Evolutionary conservation across 2,797 vertebrate genomes (phyloP).

Genomic region (Lophura swinhoii): DNA sequence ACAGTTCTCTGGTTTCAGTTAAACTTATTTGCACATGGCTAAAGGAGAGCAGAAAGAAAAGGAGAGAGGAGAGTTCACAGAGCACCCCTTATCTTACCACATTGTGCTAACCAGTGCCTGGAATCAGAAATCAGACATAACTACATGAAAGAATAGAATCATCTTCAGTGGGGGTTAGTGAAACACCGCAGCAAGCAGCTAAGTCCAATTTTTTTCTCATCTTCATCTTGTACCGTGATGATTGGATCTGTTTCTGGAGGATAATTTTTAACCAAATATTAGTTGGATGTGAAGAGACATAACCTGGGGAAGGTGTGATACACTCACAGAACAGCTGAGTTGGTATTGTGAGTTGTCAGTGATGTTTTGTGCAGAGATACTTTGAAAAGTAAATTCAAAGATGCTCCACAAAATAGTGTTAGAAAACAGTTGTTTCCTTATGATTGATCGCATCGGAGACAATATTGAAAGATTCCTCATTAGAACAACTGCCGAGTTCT

Average conservation of each 20-base stretch:
- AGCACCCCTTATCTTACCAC: neutral
- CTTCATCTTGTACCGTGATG: neutral
- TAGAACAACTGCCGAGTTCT: neutral
- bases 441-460: neutral
- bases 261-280: neutral
- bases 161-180: neutral
- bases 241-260: neutral
- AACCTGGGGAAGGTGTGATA: neutral
- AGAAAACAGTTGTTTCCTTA: neutral
- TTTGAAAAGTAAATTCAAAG: neutral
- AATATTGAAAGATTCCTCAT: neutral
- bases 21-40: no score
- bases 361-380: neutral
- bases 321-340: fast-evolving
- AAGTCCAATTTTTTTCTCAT: neutral
- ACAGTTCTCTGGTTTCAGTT: no score
- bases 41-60: no score
- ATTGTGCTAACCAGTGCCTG: neutral
- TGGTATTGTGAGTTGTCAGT: neutral
- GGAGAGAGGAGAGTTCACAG: no score
- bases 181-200: neutral
- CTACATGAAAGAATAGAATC: neutral
- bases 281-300: neutral
- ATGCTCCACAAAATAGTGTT: neutral
- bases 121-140: neutral